Evolutionary conservation across 2,113 vertebrate genomes (phyloP), one percentile per base, ranked within the genome.

Genomic region (Leucoraja erinaceus): DNA sequence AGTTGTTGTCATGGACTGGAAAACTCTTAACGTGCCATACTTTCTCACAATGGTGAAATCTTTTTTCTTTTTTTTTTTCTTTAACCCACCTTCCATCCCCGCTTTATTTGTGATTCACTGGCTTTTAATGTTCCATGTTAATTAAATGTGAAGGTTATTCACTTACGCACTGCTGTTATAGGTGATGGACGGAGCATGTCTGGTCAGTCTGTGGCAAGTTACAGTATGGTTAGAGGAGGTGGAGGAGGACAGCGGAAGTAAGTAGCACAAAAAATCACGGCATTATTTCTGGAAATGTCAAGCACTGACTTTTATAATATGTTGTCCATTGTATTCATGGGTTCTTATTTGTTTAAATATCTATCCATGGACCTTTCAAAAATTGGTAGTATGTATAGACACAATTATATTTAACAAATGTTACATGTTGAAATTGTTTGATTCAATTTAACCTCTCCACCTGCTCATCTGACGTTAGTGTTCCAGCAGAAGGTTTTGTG

Each of bases 221-320:
- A 72, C 38, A 91, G 4, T 70, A 90, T 70, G 88, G 63, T 70
- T 14, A 90, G 88, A 90, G 68, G 86, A 68, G 63, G 59, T 90
- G 86, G 86, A 68, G 86, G 66, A 72, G 90, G 90, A 91, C 33
- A 72, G 33, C 68, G 20, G 33, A 72, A 74, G 90, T 91, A 91
- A 91, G 90, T 72, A 70, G 68, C 66, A 72, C 66, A 72, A 31
- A 72, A 90, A 72, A 70, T 68, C 83, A 18, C 61, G 59, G 59
- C 59, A 63, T 7, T n/a, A 63, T 5, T 66, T 86, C 56, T 14
- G 56, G 31, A 63, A 88, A 88, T n/a, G 16, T 88, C 5, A 16
- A 12, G 4, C 11, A 86, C 22, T 61, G 11, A 63, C 10, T 1
- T 33, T 61, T 63, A 16, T 7, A 31, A 63, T 18, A 61, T 47